Evolutionary conservation across 2,113 vertebrate species (phyloP), one percentile per base, ranked within the genome.

Genomic region (Gobio gobio): DNA sequence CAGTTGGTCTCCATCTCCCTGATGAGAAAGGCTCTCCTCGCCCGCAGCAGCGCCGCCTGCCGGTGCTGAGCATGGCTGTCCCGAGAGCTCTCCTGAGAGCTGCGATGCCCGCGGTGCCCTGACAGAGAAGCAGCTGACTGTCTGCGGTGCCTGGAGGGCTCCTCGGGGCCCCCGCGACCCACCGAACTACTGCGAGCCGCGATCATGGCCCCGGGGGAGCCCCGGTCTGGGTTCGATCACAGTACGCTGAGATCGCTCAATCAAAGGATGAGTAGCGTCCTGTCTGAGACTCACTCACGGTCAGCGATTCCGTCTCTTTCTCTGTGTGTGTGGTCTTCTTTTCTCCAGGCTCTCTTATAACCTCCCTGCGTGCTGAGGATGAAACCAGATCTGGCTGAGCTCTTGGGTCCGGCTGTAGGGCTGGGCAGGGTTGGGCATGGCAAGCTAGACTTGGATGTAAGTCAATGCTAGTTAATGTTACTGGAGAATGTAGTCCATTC

Each of bases 1-100:
- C 97, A 98, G 92, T 87, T 96, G 94, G 96, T 97, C 94, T 99
- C 98, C 91, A 96, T 93, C 87, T 98, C 97, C 9, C 94, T 93
- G 79, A 96, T 94, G 58, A 97, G 89, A 0, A 94, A 93, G 43
- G 94, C 94, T 40, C 94, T 97, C 85, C 94, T 93, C 0, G 92
- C 91, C 24, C 92, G 89, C 83, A 94, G 92, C 89, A 91, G 95
- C 7, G 83, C 85, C 26, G 83, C 92, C 82, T 94, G 95, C 87
- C 92, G 92, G 70, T 86, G 90, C 0, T 90, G 86, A 36, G 90
- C 85, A 76, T 92, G 92, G 73, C 90, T 90, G 10, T 96, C 95
- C 33, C 92, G 95, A 0, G 63, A 87, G 85, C 87, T 79, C 59
- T 97, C 97, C 14, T 94, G 86, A 64, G 95, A 92, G 94, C 90